These are phyloP conservation scores for Eleutherodactylus coqui DNA, from an alignment of 2,797 vertebrate genomes.

Conservation along the genomic window DNA sequence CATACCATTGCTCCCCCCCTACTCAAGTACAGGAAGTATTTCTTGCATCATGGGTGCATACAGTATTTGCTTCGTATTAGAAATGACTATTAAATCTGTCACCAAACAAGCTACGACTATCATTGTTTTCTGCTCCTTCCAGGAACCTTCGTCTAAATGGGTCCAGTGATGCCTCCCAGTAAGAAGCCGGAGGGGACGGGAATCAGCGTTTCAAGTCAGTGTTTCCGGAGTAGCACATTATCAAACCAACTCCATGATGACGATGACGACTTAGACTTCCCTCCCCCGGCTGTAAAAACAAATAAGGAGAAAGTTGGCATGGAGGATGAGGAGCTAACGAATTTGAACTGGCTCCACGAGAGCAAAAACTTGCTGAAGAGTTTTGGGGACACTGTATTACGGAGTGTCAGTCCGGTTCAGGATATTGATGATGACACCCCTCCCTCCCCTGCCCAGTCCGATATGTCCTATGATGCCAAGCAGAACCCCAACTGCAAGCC, in stretches of 20 bases:
- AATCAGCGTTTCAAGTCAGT: slow-evolving; percentile 90
- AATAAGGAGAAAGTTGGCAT: slow-evolving; percentile 81
- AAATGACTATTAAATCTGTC: no score
- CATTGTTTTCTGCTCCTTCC: slow-evolving; percentile 58
- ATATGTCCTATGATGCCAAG: slow-evolving; percentile 88
- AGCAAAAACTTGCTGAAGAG: slow-evolving; percentile 92
- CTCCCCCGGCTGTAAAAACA: slow-evolving; percentile 79
- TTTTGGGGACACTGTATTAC: slow-evolving; percentile 85
- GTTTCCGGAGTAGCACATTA: slow-evolving; percentile 81
- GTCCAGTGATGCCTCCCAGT: slow-evolving; percentile 98
- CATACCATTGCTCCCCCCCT: no score
- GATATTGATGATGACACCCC: slow-evolving; percentile 84
- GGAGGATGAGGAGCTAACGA: slow-evolving; percentile 90
- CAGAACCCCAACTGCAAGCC: slow-evolving; percentile 94
- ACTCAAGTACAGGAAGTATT: background rate
- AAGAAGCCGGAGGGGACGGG: slow-evolving; percentile 97
- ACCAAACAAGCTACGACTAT: slow-evolving; percentile 3
- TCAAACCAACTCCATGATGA: slow-evolving; percentile 83
- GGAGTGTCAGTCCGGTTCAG: slow-evolving; percentile 88
- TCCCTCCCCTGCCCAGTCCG: slow-evolving; percentile 86
- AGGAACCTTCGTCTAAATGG: slow-evolving; percentile 94
- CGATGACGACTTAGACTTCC: slow-evolving; percentile 83
- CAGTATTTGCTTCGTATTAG: background rate
- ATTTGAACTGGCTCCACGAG: slow-evolving; percentile 90
- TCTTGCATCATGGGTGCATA: background rate